Conservation (phyloP, 1,140 invertebrate genomes). For the Samia ricini region DNA sequence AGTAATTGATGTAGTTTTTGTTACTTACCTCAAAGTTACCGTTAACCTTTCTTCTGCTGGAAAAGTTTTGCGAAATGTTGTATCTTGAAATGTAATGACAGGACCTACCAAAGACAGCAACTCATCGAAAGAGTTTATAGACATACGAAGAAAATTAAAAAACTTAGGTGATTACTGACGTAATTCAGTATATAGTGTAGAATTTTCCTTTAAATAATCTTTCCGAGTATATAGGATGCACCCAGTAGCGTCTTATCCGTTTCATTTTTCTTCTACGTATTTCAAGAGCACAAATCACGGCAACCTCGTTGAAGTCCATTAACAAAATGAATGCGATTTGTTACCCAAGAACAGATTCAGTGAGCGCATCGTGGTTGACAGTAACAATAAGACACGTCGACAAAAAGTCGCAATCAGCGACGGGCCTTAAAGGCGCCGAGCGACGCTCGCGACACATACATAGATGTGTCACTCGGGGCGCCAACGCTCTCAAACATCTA, state of each 20-base stretch:
- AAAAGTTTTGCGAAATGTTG: neutral
- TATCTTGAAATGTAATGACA: neutral
- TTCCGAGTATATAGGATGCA: neutral
- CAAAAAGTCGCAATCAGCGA: neutral
- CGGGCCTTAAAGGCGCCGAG: too few species aligned
- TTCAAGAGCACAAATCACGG: conserved; percentile 6
- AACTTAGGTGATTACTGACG: neutral
- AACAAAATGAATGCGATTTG: neutral
- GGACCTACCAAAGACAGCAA: neutral
- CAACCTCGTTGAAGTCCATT: conserved; percentile 5
- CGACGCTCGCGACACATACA: too few species aligned
- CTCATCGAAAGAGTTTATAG: neutral
- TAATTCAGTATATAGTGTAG: conserved; percentile 5
- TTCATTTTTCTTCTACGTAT: conserved; percentile 1
- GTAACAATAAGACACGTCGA: neutral
- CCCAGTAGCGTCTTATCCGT: conserved; percentile 1
- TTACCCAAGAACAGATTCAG: neutral
- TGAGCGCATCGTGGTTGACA: neutral
- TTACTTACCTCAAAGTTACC: neutral
- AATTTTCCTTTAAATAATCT: conserved; percentile 4
- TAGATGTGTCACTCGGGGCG: too few species aligned
- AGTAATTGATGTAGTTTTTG: neutral
- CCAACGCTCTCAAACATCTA: too few species aligned
- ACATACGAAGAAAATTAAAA: neutral
- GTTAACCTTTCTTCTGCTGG: neutral